Evolutionary conservation across 2,797 vertebrate species (phyloP), one percentile per base, ranked within the genome.

Genomic region (Gymnodraco acuticeps): DNA sequence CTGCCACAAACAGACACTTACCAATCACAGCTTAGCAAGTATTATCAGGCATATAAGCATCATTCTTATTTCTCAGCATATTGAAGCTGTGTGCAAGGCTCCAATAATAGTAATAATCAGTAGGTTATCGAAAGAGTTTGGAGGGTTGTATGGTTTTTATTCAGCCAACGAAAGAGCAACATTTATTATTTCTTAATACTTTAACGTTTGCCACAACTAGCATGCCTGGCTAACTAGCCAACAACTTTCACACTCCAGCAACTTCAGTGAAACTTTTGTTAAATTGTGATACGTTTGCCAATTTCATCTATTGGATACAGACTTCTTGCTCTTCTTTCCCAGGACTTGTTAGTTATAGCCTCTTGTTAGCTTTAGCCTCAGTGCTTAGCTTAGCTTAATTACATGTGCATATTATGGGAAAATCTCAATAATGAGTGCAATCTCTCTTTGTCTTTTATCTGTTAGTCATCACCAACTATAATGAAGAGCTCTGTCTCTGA

Each of bases 151-250:
- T 3, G 15, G 9, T 10, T 31, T 5, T 10, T 54, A 31, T 54
- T 52, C 33, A 38, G 33, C 33, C 8, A 38, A 38, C 6, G 8
- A 38, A 7, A 38, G 8, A 38, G 33, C 33, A 9, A 38, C 6
- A 38, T 38, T 38, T 7, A 38, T 38, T 38, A 38, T 7, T 0
- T 52, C 20, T 20, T 52, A 0, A 52, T 52, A 19, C 12, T 52
- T 11, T 4, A 13, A 52, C 1, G 13, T 52, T 12, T 1, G 5
- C 19, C 20, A 20, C 50, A 20, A n/a, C 1, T 52, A 23, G 0
- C 19, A 52, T 52, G 50, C 19, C 50, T 10, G 12, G 50, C 50
- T 23, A 23, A 20, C 19, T 52, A 38, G 8, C 7, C 33, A 38
- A 38, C 33, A 38, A 38, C 33, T 38, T 38, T 52, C 13, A 23